Base-by-base conservation (phyloP, 2,797 vertebrate species). In the Cuculus canorus region DNA sequence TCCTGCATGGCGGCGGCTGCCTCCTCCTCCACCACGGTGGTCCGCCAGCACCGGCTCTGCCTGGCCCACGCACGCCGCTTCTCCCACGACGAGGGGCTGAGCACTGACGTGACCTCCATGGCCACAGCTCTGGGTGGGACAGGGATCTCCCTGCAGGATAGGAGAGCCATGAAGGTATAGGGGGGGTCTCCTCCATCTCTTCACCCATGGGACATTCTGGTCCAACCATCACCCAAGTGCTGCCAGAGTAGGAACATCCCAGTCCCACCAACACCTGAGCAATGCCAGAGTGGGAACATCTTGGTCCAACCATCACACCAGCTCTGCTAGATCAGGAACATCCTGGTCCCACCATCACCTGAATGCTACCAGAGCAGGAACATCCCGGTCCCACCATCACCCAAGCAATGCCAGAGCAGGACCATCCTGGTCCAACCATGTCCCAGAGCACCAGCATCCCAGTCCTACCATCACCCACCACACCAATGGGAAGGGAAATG, bases 11-110 rank as follows among this genome's bases (percentile, higher is more conserved):
- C 96, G 0, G 96, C 85, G 6, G 97, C 97, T 10, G 64, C 82
- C 32, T 90, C 97, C 33, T 96, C 96, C 86, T 95, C 96, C 27
- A 98, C 96, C 82, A 96, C 97, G 64, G 98, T 88, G 21, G 97
- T 98, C 69, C 97, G 76, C 97, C 97, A 97, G 72, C 97, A 98
- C 2, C 97, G 97, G 92, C 98, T 98, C 94, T 98, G 98, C 92
- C 97, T 97, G 81, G 97, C 98, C 99, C 98, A 99, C 13, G 98
- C 98, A n/a, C 97, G 96, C 5, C 98, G 97, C 90, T 97, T 98
- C 83, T 97, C 98, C 54, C 97, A 97, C 32, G 98, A 98, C 0
- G 97, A 97, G 4, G 98, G 97, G 66, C 96, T 98, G 50, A 97
- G 88, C 76, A 95, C 95, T 1, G 92, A 66, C 1, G 50, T 4